A percentile compares a stretch with the other conserved stretches of the same genome.
These are phyloP conservation scores for Geopemphigus sp. DNA, from an alignment of 1,140 invertebrate species.

Conservation along the genomic window DNA sequence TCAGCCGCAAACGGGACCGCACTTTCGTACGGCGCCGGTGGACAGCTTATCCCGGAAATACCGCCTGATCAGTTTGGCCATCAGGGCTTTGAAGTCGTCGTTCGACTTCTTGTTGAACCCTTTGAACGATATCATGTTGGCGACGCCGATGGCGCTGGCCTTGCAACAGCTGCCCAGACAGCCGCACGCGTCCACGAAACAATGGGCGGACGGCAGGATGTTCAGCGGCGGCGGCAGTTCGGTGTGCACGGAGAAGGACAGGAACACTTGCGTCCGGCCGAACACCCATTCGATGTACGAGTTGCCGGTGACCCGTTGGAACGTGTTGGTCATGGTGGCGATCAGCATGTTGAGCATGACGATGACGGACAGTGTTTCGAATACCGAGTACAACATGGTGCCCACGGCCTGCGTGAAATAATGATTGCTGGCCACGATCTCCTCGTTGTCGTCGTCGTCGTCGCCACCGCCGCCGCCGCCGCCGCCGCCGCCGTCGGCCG, in stretches of 20 bases:
- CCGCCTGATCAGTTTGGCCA: background rate
- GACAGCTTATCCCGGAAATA: background rate
- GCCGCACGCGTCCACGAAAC: background rate
- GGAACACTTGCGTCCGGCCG: conserved; percentile 59
- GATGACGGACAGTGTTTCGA: conserved; percentile 67
- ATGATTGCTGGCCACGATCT: conserved; percentile 56
- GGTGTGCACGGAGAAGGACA: conserved; percentile 29
- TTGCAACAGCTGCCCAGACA: background rate
- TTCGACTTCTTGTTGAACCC: too few relatives aligned
- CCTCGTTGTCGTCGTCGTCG: background rate
- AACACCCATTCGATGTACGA: conserved; percentile 64
- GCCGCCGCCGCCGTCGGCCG: too few relatives aligned
- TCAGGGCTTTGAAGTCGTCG: background rate
- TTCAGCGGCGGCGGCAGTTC: conserved; percentile 8
- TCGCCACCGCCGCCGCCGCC: too few relatives aligned
- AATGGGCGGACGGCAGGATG: background rate
- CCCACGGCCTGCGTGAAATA: conserved; percentile 64
- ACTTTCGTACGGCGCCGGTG: background rate
- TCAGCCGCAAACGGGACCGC: background rate
- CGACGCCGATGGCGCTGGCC: background rate
- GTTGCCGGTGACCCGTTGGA: conserved; percentile 65
- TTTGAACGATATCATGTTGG: background rate
- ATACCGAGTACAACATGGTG: conserved; percentile 64
- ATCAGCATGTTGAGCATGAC: conserved; percentile 75
- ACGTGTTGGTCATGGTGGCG: conserved; percentile 74